These are phyloP conservation scores for Limnephilus marmoratus DNA, from an alignment of 2,888 invertebrate genomes.

Conservation along the genomic window DNA sequence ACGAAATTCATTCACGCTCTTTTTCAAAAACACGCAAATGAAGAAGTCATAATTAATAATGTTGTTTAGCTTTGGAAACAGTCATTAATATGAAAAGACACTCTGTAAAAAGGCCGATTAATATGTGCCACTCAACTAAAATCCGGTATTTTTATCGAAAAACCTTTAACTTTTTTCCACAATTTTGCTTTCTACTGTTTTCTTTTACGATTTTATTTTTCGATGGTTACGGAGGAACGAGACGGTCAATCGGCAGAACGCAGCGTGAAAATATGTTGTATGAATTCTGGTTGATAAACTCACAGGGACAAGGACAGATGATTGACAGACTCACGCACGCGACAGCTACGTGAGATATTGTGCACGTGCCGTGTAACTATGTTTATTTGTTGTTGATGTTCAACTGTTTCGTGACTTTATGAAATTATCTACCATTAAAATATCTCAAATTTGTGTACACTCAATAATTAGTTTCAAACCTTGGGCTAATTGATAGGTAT, in stretches of 20 bases:
- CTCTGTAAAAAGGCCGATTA: not conserved
- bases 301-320: not conserved
- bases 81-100: not conserved
- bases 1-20: not conserved
- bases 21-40: not conserved
- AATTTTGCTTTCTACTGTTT: not conserved
- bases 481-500: not conserved
- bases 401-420: not conserved
- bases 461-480: not conserved
- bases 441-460: not conserved
- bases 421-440: not conserved
- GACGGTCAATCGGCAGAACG: conserved; percentile 10
- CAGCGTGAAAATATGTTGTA: not conserved
- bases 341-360: not conserved
- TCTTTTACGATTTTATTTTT: not conserved
- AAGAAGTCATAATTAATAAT: not conserved
- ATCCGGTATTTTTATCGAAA: not conserved
- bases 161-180: not conserved
- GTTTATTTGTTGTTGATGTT: not conserved
- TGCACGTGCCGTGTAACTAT: not conserved
- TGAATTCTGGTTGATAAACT: not conserved
- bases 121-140: not conserved
- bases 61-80: not conserved
- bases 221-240: not conserved
- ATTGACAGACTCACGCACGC: not conserved